Evolutionary conservation across 2,113 vertebrate genomes (phyloP).

Genomic region (Nothobranchius kuhntae): DNA sequence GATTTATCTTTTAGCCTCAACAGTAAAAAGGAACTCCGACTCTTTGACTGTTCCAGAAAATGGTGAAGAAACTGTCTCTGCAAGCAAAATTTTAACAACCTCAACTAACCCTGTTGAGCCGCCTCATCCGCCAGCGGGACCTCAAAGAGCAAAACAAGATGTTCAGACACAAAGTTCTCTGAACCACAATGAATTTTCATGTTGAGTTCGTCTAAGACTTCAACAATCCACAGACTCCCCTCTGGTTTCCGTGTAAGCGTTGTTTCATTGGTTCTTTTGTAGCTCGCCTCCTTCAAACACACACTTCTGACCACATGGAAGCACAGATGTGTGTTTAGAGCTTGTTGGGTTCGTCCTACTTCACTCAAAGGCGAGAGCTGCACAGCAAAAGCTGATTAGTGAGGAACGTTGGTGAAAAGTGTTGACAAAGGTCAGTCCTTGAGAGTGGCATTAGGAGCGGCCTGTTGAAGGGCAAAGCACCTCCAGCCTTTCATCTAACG

Average conservation of each 20-base stretch:
- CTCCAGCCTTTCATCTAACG: constrained; percentile 54
- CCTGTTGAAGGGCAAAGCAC: constrained; percentile 41
- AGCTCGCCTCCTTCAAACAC: background rate
- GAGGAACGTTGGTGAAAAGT: constrained; percentile 35
- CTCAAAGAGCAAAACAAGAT: background rate
- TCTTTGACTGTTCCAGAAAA: constrained; percentile 2
- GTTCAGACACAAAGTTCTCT: constrained; percentile 20
- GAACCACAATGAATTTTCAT: background rate
- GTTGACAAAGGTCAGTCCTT: constrained; percentile 60
- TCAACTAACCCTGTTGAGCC: background rate
- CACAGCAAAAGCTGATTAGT: constrained; percentile 59
- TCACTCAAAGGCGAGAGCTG: constrained; percentile 27
- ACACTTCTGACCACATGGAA: background rate
- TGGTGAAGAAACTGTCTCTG: background rate
- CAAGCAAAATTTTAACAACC: constrained; percentile 26
- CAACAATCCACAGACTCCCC: background rate
- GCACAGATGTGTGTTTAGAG: constrained; percentile 15
- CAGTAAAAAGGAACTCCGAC: constrained; percentile 9
- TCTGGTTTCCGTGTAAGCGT: background rate
- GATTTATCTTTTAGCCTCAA: background rate
- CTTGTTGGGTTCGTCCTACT: constrained; percentile 16
- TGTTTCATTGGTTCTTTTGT: constrained; percentile 1
- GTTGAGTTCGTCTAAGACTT: background rate
- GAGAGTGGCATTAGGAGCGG: constrained; percentile 46
- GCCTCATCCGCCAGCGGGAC: background rate